These are phyloP conservation scores for Catamblyrhynchus diadema DNA, from an alignment of 2,797 vertebrate genomes.

Conservation along the genomic window DNA sequence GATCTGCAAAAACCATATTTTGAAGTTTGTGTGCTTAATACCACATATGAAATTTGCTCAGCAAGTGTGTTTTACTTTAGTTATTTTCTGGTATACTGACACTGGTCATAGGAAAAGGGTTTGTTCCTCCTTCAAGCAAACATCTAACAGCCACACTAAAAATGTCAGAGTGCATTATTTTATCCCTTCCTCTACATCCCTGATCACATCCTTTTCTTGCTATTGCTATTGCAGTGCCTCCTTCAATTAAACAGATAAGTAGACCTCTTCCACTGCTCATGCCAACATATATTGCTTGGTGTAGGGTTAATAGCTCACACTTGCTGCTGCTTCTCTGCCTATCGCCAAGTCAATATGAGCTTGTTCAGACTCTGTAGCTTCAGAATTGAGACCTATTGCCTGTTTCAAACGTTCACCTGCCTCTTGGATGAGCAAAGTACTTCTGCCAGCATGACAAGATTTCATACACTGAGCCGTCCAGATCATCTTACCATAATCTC, in stretches of 20 bases:
- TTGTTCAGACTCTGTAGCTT: neutral
- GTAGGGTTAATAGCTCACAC: neutral
- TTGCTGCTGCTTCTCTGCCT: neutral
- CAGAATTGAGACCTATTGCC: neutral
- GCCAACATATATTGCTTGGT: neutral
- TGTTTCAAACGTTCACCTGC: neutral
- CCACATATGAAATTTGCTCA: neutral
- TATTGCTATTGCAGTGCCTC: neutral
- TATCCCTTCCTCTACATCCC: neutral
- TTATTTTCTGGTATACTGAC: neutral
- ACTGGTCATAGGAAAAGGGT: neutral
- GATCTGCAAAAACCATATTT: neutral
- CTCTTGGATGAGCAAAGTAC: constrained; percentile 2
- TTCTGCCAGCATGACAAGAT: neutral
- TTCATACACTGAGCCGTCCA: neutral
- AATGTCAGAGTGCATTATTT: neutral
- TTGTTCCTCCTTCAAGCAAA: neutral
- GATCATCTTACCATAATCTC: neutral
- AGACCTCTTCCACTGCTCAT: neutral
- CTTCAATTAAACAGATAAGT: neutral
- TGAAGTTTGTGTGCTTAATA: neutral
- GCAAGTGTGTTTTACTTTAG: neutral
- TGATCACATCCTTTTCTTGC: neutral
- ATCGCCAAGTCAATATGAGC: neutral
- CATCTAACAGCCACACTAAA: neutral